These are phyloP conservation scores for Dinoponera quadriceps DNA, from an alignment of 1,140 invertebrate species.

Conservation along the genomic window DNA sequence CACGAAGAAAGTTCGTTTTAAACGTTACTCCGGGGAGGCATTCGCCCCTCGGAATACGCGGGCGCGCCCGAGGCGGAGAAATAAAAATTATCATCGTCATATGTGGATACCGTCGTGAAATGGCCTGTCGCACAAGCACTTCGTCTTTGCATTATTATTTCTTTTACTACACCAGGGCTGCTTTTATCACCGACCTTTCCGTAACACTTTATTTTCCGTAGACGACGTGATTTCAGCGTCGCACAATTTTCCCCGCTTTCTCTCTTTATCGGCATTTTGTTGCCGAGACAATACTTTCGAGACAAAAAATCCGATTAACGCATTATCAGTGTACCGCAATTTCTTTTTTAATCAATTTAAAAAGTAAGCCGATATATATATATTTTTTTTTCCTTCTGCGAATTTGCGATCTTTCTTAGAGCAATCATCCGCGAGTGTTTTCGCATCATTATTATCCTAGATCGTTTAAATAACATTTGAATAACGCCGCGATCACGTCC, in stretches of 20 bases:
- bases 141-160: slow-evolving; percentile 59
- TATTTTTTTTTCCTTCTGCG: too few relatives aligned
- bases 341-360: too few relatives aligned
- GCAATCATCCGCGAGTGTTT: neutral
- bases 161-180: slow-evolving; percentile 11
- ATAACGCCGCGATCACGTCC: neutral
- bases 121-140: slow-evolving; percentile 34
- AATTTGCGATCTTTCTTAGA: too few relatives aligned
- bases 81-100: slow-evolving; percentile 67
- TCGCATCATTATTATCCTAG: neutral
- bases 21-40: slow-evolving; percentile 47
- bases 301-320: neutral
- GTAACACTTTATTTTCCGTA: slow-evolving; percentile 40
- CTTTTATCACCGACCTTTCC: slow-evolving; percentile 30
- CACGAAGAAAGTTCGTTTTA: slow-evolving; percentile 18
- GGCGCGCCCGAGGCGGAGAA: slow-evolving; percentile 28
- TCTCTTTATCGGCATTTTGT: slow-evolving; percentile 39
- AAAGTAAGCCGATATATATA: too few relatives aligned
- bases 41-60: slow-evolving; percentile 21
- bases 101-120: slow-evolving; percentile 10
- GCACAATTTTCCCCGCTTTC: slow-evolving; percentile 13
- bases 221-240: slow-evolving; percentile 19
- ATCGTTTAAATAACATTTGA: neutral
- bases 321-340: neutral
- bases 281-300: slow-evolving; percentile 10